These are phyloP conservation scores for Cynodonichthys magdalenae DNA, from an alignment of 2,797 vertebrate genomes.

Conservation along the genomic window DNA sequence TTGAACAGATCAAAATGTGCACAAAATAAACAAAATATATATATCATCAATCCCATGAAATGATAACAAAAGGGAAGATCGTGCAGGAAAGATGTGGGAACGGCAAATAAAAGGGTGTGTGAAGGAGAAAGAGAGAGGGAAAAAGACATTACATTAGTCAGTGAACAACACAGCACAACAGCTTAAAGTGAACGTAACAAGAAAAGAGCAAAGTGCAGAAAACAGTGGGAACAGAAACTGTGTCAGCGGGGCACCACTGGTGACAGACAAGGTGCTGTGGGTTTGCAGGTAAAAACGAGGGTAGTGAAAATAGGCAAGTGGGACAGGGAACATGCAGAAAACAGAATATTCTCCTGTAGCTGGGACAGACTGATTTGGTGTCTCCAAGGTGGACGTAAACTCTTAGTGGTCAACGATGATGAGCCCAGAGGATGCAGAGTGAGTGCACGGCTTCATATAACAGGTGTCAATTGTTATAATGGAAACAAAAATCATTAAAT, in stretches of 20 bases:
- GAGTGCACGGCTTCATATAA: neutral
- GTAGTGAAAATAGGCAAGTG: slow-evolving; percentile 20
- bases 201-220: slow-evolving; percentile 54
- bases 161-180: slow-evolving; percentile 59
- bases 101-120: slow-evolving; percentile 30
- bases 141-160: slow-evolving; percentile 76
- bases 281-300: slow-evolving; percentile 13
- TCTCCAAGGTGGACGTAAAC: slow-evolving; percentile 4
- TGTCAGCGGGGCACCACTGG: slow-evolving; percentile 35
- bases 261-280: slow-evolving; percentile 45
- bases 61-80: slow-evolving; percentile 27
- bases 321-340: slow-evolving; percentile 50
- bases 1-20: slow-evolving; percentile 24
- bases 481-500: slow-evolving; percentile 1
- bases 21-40: slow-evolving; percentile 20
- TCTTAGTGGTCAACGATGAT: neutral
- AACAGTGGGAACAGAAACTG: slow-evolving; percentile 36
- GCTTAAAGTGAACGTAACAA: slow-evolving; percentile 67
- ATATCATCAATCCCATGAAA: slow-evolving; percentile 46
- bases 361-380: neutral
- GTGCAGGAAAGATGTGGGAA: slow-evolving; percentile 38
- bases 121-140: slow-evolving; percentile 63
- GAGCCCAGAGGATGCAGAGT: neutral
- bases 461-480: neutral
- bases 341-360: slow-evolving; percentile 1